Evolutionary conservation across 2,113 vertebrate genomes (phyloP).

Genomic region (Gobius niger): DNA sequence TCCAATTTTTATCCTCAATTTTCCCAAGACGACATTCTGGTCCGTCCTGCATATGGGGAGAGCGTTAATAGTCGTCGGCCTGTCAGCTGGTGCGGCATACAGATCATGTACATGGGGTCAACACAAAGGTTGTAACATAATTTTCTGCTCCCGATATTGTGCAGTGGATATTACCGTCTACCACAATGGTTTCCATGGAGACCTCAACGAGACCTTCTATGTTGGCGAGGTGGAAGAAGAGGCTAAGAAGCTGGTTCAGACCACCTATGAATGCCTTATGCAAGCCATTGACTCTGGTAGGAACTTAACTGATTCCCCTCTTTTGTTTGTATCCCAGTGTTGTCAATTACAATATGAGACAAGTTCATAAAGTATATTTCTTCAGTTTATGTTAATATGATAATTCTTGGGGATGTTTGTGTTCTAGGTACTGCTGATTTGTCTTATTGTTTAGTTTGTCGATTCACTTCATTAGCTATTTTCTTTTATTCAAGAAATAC

Average conservation of each 20-base stretch:
- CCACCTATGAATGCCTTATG: slow-evolving; percentile 98
- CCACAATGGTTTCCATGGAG: slow-evolving; percentile 95
- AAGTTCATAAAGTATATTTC: no score
- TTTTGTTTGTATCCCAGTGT: background rate
- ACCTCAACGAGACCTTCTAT: slow-evolving; percentile 97
- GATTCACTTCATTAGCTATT: no score
- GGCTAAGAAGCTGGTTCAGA: slow-evolving; percentile 90
- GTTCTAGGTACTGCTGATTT: no score
- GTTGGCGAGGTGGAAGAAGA: slow-evolving; percentile 94
- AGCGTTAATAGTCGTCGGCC: background rate
- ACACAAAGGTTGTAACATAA: slow-evolving; percentile 11
- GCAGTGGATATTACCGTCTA: slow-evolving; percentile 98
- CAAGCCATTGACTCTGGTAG: slow-evolving; percentile 95
- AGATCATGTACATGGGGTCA: background rate
- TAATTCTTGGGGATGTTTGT: no score
- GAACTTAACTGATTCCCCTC: background rate
- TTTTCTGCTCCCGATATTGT: background rate
- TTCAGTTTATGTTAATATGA: no score
- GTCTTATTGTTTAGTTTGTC: no score
- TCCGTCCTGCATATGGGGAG: background rate
- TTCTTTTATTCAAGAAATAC: no score
- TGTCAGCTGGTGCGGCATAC: no score
- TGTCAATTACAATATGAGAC: background rate
- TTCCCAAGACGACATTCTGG: background rate
- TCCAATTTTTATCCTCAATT: slow-evolving; percentile 13